phyloP scores from a whole-genome alignment of 2,113 vertebrate species.

The Siniperca knerii region DNA sequence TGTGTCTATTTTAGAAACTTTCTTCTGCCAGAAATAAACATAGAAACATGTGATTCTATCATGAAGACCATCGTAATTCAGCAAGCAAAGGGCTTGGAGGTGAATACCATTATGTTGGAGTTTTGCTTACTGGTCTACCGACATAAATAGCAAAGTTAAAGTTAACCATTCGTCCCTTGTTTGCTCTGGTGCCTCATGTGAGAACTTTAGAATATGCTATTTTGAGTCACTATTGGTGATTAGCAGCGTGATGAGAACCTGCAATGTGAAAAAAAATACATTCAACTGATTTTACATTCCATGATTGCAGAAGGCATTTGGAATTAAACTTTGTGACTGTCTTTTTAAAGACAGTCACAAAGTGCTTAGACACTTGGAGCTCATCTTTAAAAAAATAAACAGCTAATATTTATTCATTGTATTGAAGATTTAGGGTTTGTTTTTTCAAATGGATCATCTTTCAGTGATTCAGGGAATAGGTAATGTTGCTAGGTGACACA shows the following conservation, averaged over 20 bases:
- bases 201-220: background rate
- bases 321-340: background rate
- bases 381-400: background rate
- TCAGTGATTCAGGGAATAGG: background rate
- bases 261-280: background rate
- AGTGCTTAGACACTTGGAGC: background rate
- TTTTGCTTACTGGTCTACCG: background rate
- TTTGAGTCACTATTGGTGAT: background rate
- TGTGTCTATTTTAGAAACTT: conserved; percentile 30
- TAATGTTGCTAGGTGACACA: conserved; percentile 63
- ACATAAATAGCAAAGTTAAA: background rate
- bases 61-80: background rate
- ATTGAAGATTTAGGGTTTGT: conserved; percentile 6
- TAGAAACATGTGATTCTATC: background rate
- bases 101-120: background rate
- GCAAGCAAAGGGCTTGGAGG: background rate
- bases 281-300: background rate
- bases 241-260: background rate
- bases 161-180: background rate
- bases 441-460: conserved; percentile 13
- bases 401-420: background rate
- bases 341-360: too few species aligned
- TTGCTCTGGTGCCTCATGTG: background rate
- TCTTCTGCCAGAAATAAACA: conserved; percentile 8
- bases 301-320: background rate